Evolutionary conservation across 2,888 invertebrate species (phyloP), one percentile per base, ranked within the genome.

Genomic region (Beris chalybata): DNA sequence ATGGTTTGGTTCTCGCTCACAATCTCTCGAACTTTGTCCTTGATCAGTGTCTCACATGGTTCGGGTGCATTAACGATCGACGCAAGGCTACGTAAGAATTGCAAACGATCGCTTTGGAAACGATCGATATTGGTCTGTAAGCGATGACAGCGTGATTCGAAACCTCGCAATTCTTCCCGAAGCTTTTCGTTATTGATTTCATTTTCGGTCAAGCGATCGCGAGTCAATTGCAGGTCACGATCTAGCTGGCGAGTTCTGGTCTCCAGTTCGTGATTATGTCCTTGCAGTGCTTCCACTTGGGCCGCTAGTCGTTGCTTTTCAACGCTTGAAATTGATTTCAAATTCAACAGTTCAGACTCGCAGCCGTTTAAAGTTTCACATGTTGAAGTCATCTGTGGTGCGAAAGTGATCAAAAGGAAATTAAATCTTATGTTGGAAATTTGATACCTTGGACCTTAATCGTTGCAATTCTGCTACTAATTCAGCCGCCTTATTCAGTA

Each of bases 221-320:
- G 88, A 74, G 90, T 88, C 69, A 89, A 84, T 52, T 90, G 81
- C 12, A 89, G 84, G 73, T 93, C 92, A 71, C 91, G 89, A 72
- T 92, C 92, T 75, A 81, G 83, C 79, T 91, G 91, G 70, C 89
- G 85, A 38, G 89, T 81, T 64, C 90, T 85, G 70, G 90, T 89
- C 72, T 92, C 92, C 53, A 90, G 78, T 50, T 89, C 82, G 71
- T 91, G 90, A 5, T 86, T 81, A 7, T 89, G 87, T 44, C 88
- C 83, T 53, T 75, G 75, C 3, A 76, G 71, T 0, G 76, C 75
- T 55, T 81, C 81, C 3, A 81, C 69, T 77, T 92, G 92, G 47
- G 91, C 83, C 73, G 89, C 89, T 30, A 92, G 79, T 68, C 89
- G 86, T 71, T 92, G 92, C 73, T 89, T 90, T 72, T 93, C 92